Conservation (phyloP, 2,797 vertebrate genomes). For the Phylloscopus collybita region DNA sequence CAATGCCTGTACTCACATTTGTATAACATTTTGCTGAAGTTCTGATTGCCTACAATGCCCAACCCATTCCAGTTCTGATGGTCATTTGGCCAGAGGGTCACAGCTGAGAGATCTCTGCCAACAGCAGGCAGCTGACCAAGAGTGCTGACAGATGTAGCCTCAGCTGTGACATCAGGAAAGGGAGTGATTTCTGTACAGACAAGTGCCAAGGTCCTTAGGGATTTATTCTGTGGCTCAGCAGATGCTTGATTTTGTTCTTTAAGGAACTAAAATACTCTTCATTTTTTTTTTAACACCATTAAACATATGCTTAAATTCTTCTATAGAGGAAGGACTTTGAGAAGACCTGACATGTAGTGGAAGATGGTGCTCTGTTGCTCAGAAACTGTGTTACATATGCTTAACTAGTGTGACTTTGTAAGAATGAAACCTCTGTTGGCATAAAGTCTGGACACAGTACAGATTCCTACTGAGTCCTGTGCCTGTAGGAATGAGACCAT, state of each 20-base stretch:
- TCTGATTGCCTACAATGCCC: not conserved
- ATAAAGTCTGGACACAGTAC: not conserved
- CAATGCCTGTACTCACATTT: rapidly evolving
- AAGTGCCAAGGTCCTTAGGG: not conserved
- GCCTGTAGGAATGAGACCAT: not conserved
- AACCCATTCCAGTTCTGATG: not conserved
- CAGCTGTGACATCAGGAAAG: not conserved
- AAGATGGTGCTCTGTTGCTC: not conserved
- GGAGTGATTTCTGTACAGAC: not conserved
- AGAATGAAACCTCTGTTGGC: not conserved
- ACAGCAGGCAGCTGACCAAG: not conserved
- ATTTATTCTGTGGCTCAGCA: not conserved
- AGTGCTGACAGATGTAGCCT: constrained; percentile 14
- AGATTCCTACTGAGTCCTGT: not conserved
- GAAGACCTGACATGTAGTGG: not conserved
- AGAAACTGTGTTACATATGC: not conserved
- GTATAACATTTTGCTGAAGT: not conserved
- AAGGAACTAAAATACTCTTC: not conserved
- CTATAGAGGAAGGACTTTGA: not conserved
- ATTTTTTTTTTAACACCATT: not conserved
- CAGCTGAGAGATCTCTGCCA: not conserved
- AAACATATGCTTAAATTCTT: not conserved
- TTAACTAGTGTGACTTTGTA: not conserved
- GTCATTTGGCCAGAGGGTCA: not conserved
- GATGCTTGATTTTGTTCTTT: not conserved